Evolutionary conservation across 2,113 vertebrate species (phyloP).

Genomic region (Megaleporinus macrocephalus): DNA sequence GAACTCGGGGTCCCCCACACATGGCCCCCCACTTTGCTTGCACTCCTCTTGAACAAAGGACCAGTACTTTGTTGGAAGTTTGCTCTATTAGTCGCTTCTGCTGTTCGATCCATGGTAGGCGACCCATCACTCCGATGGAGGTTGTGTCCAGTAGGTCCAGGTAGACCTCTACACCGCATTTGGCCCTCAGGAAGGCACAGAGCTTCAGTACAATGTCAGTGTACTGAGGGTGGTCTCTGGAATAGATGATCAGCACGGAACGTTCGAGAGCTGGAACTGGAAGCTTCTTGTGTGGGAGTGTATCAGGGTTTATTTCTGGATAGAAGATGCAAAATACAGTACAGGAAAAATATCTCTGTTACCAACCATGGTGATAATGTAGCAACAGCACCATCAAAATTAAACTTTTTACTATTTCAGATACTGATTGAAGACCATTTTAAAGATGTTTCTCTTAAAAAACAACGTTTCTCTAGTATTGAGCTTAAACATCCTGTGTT

Average conservation of each 20-base stretch:
- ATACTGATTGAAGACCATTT: too few relatives aligned
- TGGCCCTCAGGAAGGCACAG: conserved; percentile 85
- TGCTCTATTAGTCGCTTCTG: conserved; percentile 84
- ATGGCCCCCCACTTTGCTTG: conserved; percentile 93
- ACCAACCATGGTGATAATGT: too few relatives aligned
- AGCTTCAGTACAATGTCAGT: conserved; percentile 91
- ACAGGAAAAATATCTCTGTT: too few relatives aligned
- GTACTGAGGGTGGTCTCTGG: conserved; percentile 89
- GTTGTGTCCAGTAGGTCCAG: conserved; percentile 86
- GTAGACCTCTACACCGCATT: conserved; percentile 88
- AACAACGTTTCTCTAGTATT: too few relatives aligned
- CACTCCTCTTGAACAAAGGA: conserved; percentile 90
- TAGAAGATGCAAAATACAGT: background rate
- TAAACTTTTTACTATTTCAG: too few relatives aligned
- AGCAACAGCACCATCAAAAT: too few relatives aligned
- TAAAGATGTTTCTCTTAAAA: too few relatives aligned
- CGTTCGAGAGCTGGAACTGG: background rate
- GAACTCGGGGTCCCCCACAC: conserved; percentile 76
- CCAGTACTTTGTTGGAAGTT: conserved; percentile 84
- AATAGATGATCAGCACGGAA: conserved; percentile 91
- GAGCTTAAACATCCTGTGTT: too few relatives aligned
- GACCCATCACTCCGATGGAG: conserved; percentile 82
- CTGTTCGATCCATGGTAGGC: conserved; percentile 86
- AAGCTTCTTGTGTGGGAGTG: rapidly evolving
- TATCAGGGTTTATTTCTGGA: background rate